Base-by-base conservation (phyloP, 2,797 vertebrate species). In the Hydrophis major region DNA sequence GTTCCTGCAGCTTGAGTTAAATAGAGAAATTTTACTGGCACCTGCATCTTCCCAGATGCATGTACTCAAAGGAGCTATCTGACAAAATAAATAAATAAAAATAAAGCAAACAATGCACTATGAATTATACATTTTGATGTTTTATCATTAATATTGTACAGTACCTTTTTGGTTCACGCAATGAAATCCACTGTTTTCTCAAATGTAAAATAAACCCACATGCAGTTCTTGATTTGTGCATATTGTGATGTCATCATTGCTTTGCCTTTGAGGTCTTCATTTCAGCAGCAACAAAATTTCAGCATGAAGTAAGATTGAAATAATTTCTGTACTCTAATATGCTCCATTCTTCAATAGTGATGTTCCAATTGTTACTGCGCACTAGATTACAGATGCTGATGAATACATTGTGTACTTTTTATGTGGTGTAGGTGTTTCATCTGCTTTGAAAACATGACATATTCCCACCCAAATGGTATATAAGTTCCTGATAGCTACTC, bases 191-290 rank as follows among this genome's bases (percentile, higher is more conserved):
- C 98, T 99, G 97, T 99, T 99, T 98, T 98, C 98, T 99, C 98
- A 98, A 98, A 98, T 99, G 99, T 99, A 99, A 99, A 99, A 99
- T 99, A 99, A 99, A 99, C 98, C 98, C 98, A 98, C 99, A 98
- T 98, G 97, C 98, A 98, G 98, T 99, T 98, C 98, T 98, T 98
- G 99, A 98, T 99, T 99, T 99, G 99, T 98, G 97, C 97, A 97
- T 97, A 97, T 98, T 97, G 97, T 97, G 98, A 97, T 98, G 98
- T 98, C 97, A 96, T 98, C 96, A 96, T 98, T 99, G 96, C 98
- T 97, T 96, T 95, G 96, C 98, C 98, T 98, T 97, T 94, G 97
- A 97, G 97, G 95, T 96, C 95, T 95, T 97, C 69, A 74, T 93
- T 97, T 92, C 94, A 93, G 94, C 94, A 95, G 20, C 61, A 92